Evolutionary conservation across 1,140 invertebrate genomes (phyloP).

Genomic region (Triops cancriformis): DNA sequence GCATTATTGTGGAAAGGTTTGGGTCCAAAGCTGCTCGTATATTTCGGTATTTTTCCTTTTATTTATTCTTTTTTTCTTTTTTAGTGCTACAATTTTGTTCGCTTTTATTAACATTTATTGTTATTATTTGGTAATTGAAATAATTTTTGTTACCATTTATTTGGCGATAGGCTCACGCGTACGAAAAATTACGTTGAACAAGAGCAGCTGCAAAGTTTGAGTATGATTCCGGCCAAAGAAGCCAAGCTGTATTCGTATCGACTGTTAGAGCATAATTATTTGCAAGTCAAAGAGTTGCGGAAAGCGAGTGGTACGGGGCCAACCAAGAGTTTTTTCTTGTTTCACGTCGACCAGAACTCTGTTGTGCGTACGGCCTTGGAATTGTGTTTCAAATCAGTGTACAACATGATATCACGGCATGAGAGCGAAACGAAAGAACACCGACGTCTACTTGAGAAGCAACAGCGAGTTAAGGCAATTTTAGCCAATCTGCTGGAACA

Average conservation of each 20-base stretch:
- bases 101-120: too few species aligned
- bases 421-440: slow-evolving; percentile 53
- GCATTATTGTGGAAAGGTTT: slow-evolving; percentile 69
- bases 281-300: slow-evolving; percentile 59
- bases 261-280: slow-evolving; percentile 70
- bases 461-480: slow-evolving; percentile 69
- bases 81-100: too few species aligned
- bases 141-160: slow-evolving; percentile 25
- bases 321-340: slow-evolving; percentile 62
- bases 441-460: slow-evolving; percentile 70
- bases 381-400: slow-evolving; percentile 64
- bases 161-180: slow-evolving; percentile 54
- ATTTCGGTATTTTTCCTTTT: slow-evolving; percentile 49
- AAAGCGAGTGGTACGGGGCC: slow-evolving; percentile 50
- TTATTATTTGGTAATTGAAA: slow-evolving; percentile 20
- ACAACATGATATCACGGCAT: slow-evolving; percentile 55
- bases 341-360: slow-evolving; percentile 56
- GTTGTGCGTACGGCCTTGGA: slow-evolving; percentile 63
- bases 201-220: slow-evolving; percentile 75
- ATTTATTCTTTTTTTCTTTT: too few species aligned
- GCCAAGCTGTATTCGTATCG: slow-evolving; percentile 72
- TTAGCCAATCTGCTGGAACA: slow-evolving; percentile 62
- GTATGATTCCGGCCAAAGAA: slow-evolving; percentile 82
- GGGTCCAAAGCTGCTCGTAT: slow-evolving; percentile 76
- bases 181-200: slow-evolving; percentile 71